Base-by-base conservation (phyloP, 2,113 vertebrate genomes). In the Candoia aspera region DNA sequence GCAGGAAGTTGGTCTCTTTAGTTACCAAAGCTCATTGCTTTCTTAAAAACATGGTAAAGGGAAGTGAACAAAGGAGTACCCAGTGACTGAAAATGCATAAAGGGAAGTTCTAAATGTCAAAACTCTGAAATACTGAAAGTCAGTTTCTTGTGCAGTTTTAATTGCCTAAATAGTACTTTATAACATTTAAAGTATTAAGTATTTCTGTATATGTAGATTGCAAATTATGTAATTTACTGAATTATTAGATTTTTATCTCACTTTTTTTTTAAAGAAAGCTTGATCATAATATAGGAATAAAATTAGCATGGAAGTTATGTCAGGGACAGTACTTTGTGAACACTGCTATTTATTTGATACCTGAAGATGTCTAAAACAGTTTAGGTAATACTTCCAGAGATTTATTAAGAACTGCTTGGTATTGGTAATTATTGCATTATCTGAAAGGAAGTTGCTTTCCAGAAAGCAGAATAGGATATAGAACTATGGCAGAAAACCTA, bases 21-120 rank as follows among this genome's bases (percentile, higher is more conserved):
- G 37, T 58, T 91, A 46, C 62, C 17, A 53, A 49, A 73, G 62
- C 24, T 91, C 29, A 33, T 58, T 58, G 54, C 59, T 88, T 26
- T 37, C 59, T 91, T 91, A 49, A 46, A 68, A 91, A 29, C 17
- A 37, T 68, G 3, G 24, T 54, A 58, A 57, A 13, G 54, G 60
- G 62, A 87, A 87, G 60, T 53, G n/a, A 26, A 37, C 23, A 68
- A 68, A n/a, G 58, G 29, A 86, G 49, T 26, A 79, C 73, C 21
- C 53, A 33, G 42, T 49, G 59, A 17, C 21, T 57, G 13, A 42
- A 73, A 90, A 33, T 37, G 46, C 17, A 54, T 53, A 68, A 90
- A 33, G n/a, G 54, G 64, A 90, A 90, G 29, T 90, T 79, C 62
- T 79, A 73, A n/a, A 73, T 90, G 64, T 21, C 12, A 89, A 89